Evolutionary conservation across 2,888 invertebrate species (phyloP), one percentile per base, ranked within the genome.

Genomic region (Hydrotaea diabolus): DNA sequence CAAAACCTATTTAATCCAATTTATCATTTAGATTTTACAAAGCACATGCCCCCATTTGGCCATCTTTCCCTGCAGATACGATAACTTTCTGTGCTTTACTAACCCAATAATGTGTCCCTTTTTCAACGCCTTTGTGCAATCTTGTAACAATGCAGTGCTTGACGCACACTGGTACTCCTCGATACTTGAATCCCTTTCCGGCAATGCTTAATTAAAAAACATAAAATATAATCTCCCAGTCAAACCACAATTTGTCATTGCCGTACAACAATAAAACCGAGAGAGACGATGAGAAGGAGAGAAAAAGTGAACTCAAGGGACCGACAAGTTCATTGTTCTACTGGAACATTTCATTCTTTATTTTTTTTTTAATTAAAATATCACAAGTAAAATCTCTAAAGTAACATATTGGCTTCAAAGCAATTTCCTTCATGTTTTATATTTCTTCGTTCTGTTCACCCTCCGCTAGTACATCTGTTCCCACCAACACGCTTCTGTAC

Each of bases 381-480:
- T 80, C 71, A 80, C 77, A 74, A 66, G 46, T 46, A 80, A 64
- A 75, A 80, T 75, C 80, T 80, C 83, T 53, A 80, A 64, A 75
- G 77, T 78, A 78, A 75, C 64, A 75, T 84, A 75, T 66, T 78
- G 80, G 80, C 55, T 64, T 80, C 80, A 80, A 77, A 74, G 80
- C 69, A 77, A 75, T 75, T 83, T 77, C 11, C 59, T 26, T 53
- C 62, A 17, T 62, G 31, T 46, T 49, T 46, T 78, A 23, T 49
- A 1, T 9, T 31, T 64, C 43, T n/a, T 23, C 0, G 1, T 36
- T 0, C 72, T 36, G 17, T 53, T 31, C 23, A 11, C n/a, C 21
- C 36, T 31, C 15, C 9, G n/a, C n/a, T n/a, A n/a, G n/a, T n/a
- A n/a, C 21, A 21, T 26, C 13, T 9, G 31, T 4, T 9, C 21